Evolutionary conservation across 2,888 invertebrate genomes (phyloP).

Genomic region (Abscondita cerata): DNA sequence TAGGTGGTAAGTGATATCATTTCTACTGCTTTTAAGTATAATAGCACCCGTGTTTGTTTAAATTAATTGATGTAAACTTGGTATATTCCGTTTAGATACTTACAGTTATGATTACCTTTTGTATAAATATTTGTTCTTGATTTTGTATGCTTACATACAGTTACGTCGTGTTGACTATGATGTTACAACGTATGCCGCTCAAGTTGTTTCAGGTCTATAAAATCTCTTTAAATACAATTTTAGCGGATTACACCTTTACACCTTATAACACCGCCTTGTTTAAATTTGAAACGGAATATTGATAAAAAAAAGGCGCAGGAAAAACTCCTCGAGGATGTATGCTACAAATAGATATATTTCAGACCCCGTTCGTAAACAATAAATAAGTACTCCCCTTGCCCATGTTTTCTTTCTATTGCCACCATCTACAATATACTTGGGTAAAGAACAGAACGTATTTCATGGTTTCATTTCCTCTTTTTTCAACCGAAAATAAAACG

Average conservation of each 20-base stretch:
- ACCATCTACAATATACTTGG: conserved; percentile 11
- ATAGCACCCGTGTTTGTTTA: conserved; percentile 8
- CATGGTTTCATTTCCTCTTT: conserved; percentile 19
- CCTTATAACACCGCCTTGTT: too few relatives aligned
- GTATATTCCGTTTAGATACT: not conserved
- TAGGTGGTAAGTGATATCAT: conserved; percentile 3
- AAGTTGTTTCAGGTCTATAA: too few relatives aligned
- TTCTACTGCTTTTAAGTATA: not conserved
- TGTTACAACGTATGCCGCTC: not conserved
- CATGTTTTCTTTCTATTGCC: not conserved
- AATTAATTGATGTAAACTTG: conserved; percentile 6
- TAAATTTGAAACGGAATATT: conserved; percentile 2
- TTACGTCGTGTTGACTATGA: not conserved
- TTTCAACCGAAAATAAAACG: conserved; percentile 16
- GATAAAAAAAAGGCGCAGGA: not conserved
- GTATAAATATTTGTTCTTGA: conserved; percentile 1
- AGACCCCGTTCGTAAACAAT: conserved; percentile 5
- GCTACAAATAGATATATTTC: conserved; percentile 3
- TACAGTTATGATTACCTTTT: conserved; percentile 8
- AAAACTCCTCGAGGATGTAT: not conserved
- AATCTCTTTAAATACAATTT: too few relatives aligned
- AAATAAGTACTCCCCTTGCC: conserved; percentile 1
- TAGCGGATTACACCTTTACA: too few relatives aligned
- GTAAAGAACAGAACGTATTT: conserved; percentile 16
- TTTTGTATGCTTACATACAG: not conserved